Base-by-base conservation (phyloP, 2,113 vertebrate species). In the Phaetusa simplex region DNA sequence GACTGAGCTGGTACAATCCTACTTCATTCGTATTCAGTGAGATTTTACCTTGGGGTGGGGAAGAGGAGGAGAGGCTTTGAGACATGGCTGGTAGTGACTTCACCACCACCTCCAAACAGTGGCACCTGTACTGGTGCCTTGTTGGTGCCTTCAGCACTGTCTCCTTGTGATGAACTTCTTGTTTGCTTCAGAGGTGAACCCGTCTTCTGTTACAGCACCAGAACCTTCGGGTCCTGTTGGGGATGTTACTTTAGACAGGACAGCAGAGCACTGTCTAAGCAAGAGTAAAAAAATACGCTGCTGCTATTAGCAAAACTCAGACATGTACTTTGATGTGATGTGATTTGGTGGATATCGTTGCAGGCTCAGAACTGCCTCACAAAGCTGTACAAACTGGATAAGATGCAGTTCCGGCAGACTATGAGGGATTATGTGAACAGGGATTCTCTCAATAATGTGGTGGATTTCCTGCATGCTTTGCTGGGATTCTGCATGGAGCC, bases 401-500 rank as follows among this genome's bases (percentile, higher is more conserved):
- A 99, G 95, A 97, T 99, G 92, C 99, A 99, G 93, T 99, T 99
- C 96, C 99, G 99, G 11, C 99, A 99, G 96, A 99, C 99, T 30
- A 99, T 99, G 99, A 99, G 99, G 93, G 99, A 99, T 95, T 99
- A 99, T 76, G 99, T 99, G 97, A 99, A 99, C 98, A 99, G 99
- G 96, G 99, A 99, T 97, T 99, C 99, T 50, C 99, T 99, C 95
- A 99, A 99, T 98, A 99, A 99, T 20, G 99, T 99, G 88, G 99
- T 99, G 98, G 99, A 99, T 98, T 99, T 99, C 98, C 98, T 99
- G 86, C 99, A 99, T 93, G 99, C 99, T 86, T 98, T 99, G 87
- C 98, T 99, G 97, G 99, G 99, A 97, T 99, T 99, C 98, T 99
- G 99, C 96, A 99, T 99, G 99, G 99, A 99, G 97, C 99, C 99